Evolutionary conservation across 2,888 invertebrate genomes (phyloP), one percentile per base, ranked within the genome.

Genomic region (Sarcophaga carnaria): DNA sequence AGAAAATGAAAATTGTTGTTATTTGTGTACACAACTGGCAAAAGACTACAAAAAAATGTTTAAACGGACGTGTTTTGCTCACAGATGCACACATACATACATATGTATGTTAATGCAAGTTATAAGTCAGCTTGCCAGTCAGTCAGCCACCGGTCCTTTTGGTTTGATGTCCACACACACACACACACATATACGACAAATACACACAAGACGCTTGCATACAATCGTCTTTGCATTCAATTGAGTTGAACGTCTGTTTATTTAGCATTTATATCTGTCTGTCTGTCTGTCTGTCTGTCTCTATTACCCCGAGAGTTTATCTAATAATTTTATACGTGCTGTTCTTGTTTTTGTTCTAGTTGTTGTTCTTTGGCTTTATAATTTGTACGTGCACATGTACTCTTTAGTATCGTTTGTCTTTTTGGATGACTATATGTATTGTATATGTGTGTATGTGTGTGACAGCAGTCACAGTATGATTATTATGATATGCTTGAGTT

Each of bases 41-140:
- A 74, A 74, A 72, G 72, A 69, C 77, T 62, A 74, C 66, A 78
- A 72, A 71, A 69, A 67, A 27, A 59, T 76, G 45, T 27, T 17
- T 54, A 37, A 75, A 72, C 63, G 47, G 54, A 64, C 64, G 81
- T 4, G 47, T 20, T 20, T 60, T 60, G 27, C 54, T 2, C 8
- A 3, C 6, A 20, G 37, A 27, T 60, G 20, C 12, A 14, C n/a
- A 60, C 14, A 22, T 62, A 62, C 14, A n/a, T 14, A 47, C 22
- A 0, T 45, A 5, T 11, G 25, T 11, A 49, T 5, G 8, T 49
- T 12, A 54, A 17, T 54, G 54, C 54, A 54, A 14, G 54, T 54
- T 17, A 54, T 54, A 54, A 54, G 54, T 54, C 54, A 54, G 54
- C 5, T 17, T 14, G 54, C 17, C 54, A 54, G 54, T 54, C 17